Base-by-base conservation (phyloP, 2,113 vertebrate genomes). In the Cranoglanis bouderius region DNA sequence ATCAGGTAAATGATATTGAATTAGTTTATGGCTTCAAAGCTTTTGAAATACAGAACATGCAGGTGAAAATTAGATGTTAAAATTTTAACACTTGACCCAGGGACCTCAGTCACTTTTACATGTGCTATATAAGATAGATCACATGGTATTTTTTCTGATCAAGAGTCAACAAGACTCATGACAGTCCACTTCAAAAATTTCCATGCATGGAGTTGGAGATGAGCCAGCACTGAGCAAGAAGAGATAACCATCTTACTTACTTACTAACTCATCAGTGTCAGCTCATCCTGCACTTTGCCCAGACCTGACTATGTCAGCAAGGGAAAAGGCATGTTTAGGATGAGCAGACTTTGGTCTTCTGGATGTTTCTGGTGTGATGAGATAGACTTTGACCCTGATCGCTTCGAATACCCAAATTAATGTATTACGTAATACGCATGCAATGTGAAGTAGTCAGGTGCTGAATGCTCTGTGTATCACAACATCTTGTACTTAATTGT, bases 281-380 rank as follows among this genome's bases (percentile, higher is more conserved):
- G 32, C 13, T 82, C 35, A 32, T 72, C 82, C 18, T 72, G 49
- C 51, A 65, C 82, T 88, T 38, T 74, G 85, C 29, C 38, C 74
- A 51, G 35, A 14, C 29, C 59, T 78, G 8, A 84, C 59, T 40
- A 85, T 29, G 14, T 72, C 51, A 88, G 38, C 21, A 61, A 61
- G 13, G 19, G 9, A 55, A 84, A 65, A 84, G 24, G 3, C 19
- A 29, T 55, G 19, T 16, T 67, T 78, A 70, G n/a, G 19, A 49
- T 67, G 61, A 78, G 43, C 32, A 75, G 61, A 88, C 75, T 90
- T 88, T 86, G 84, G 12, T 35, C 80, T 83, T 67, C 61, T 35
- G n/a, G 65, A 29, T 6, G 19, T 49, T 80, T 85, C 82, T 77
- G 40, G 72, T 14, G 32, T 7, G 26, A 75, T 78, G 35, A 51